Conservation (phyloP, 2,888 invertebrate genomes). For the Volucella inflata region DNA sequence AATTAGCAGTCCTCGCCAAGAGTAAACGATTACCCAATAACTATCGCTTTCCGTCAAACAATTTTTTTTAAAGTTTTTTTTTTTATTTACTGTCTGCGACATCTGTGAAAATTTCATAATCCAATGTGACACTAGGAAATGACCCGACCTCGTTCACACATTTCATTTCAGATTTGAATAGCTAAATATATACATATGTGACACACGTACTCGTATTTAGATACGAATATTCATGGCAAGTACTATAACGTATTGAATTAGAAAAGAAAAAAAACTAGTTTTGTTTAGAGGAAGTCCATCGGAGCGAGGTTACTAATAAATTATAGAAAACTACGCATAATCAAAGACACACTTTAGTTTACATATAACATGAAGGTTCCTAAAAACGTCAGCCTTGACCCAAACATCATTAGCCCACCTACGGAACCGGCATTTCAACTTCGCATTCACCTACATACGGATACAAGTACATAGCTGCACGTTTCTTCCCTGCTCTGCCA, state of each 20-base stretch:
- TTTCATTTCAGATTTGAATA: not conserved
- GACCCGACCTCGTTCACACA: not conserved
- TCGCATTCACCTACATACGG: not conserved
- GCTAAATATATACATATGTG: not conserved
- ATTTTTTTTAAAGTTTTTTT: too few relatives aligned
- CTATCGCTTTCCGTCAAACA: too few relatives aligned
- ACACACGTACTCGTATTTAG: not conserved
- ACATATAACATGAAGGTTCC: slow-evolving; percentile 51
- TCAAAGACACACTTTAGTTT: slow-evolving; percentile 12
- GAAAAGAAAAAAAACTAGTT: not conserved
- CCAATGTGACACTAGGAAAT: slow-evolving; percentile 13
- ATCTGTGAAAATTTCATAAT: too few relatives aligned
- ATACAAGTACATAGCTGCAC: too few relatives aligned
- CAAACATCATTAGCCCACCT: slow-evolving; percentile 48
- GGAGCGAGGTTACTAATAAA: slow-evolving; percentile 60
- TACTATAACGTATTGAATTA: not conserved
- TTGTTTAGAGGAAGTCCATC: slow-evolving; percentile 35
- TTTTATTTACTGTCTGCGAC: too few relatives aligned
- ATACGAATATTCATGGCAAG: too few relatives aligned
- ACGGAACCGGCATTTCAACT: slow-evolving; percentile 61
- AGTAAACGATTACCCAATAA: too few relatives aligned
- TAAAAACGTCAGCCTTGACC: slow-evolving; percentile 65
- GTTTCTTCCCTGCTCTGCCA: not conserved
- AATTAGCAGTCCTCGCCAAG: too few relatives aligned
- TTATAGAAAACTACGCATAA: slow-evolving; percentile 23